Conservation (phyloP, 2,113 vertebrate species). For the Chloroceryle aenea region DNA sequence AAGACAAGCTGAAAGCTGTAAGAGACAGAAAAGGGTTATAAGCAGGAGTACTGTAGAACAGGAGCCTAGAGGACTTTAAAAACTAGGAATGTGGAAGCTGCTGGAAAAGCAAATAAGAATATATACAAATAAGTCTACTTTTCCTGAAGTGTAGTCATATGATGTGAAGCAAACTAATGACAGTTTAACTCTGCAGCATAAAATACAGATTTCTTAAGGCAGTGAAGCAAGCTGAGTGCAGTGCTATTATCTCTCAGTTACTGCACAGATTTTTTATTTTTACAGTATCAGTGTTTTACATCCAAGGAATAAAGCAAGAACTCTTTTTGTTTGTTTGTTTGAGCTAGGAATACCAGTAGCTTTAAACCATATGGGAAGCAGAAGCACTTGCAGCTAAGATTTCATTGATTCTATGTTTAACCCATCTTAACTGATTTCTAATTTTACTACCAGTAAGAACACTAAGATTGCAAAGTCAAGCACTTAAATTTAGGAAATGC, state of each 20-base stretch:
- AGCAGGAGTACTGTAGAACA: neutral
- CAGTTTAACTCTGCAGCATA: neutral
- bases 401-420: neutral
- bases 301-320: neutral
- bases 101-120: neutral
- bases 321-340: neutral
- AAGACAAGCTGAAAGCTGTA: neutral
- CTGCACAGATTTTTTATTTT: neutral
- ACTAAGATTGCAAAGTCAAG: neutral
- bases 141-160: neutral
- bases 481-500: neutral
- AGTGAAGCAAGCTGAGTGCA: neutral
- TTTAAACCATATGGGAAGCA: neutral
- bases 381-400: neutral
- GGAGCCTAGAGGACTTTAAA: neutral
- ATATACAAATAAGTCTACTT: neutral
- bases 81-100: neutral
- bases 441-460: neutral
- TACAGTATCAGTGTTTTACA: neutral
- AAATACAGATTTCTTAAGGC: slow-evolving; percentile 18
- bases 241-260: neutral
- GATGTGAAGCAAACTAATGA: slow-evolving; percentile 6
- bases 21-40: neutral
- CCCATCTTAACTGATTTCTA: neutral
- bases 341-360: neutral